A percentile compares a stretch with the other conserved stretches of the same genome.
Conservation (phyloP, 2,113 vertebrate species). For the Channa maculata region DNA sequence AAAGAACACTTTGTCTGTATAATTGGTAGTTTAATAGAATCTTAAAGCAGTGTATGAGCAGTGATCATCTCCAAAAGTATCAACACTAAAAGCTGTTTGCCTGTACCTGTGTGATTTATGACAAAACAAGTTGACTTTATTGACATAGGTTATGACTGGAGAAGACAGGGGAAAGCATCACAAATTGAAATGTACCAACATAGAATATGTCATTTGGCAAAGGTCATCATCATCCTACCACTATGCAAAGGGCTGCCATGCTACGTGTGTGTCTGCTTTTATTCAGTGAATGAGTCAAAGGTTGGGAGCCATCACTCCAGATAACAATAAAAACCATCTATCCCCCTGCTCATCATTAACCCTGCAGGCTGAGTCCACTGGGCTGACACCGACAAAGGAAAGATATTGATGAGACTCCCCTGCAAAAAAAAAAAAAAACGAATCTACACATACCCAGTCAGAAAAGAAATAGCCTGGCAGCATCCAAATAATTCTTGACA, state of each 20-base stretch:
- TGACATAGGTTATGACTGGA: not conserved
- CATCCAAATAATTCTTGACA: slow-evolving; percentile 45
- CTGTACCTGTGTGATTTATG: not conserved
- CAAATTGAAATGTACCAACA: slow-evolving; percentile 14
- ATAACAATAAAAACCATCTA: slow-evolving; percentile 73
- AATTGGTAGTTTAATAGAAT: too few species aligned
- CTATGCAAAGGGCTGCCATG: slow-evolving; percentile 35
- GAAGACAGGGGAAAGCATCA: not conserved
- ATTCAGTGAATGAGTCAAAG: slow-evolving; percentile 51
- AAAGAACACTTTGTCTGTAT: slow-evolving; percentile 27
- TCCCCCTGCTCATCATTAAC: slow-evolving; percentile 71
- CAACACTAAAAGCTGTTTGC: not conserved
- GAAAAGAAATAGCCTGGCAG: slow-evolving; percentile 23
- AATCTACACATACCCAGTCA: slow-evolving; percentile 24
- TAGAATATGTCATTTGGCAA: slow-evolving; percentile 21
- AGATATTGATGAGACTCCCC: slow-evolving; percentile 43
- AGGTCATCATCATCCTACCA: slow-evolving; percentile 32
- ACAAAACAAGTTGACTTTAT: not conserved
- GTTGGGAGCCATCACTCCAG: slow-evolving; percentile 64
- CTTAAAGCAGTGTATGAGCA: too few species aligned
- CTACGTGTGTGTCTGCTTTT: slow-evolving; percentile 28
- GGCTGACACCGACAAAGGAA: slow-evolving; percentile 48
- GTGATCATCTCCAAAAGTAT: not conserved
- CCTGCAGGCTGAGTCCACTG: slow-evolving; percentile 55
- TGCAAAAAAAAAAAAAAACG: too few species aligned